Base-by-base conservation (phyloP, 2,113 vertebrate species). In the Aegithalos caudatus region DNA sequence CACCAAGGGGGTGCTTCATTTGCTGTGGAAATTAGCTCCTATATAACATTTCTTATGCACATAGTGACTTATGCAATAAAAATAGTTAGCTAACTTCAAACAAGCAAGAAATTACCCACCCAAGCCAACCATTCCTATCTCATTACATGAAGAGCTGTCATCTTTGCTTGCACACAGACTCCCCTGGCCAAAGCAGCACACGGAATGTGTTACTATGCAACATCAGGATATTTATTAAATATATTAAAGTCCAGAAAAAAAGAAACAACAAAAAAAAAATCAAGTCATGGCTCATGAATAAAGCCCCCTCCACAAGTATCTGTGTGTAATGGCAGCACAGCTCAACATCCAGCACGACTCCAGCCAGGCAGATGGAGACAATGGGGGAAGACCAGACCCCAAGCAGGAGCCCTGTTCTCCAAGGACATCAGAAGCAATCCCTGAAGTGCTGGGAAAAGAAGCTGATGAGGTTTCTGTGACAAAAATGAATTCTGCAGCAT, bases 1-100 rank as follows among this genome's bases (percentile, higher is more conserved):
- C 35, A 57, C 6, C 44, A 45, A 53, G 33, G 4, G 15, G 60
- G 14, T 35, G 67, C 25, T 40, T 83, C 0, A 0, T n/a, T 45
- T 82, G 64, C 37, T 54, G 35, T 31, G 42, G n/a, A 65, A 82
- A 89, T 70, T 5, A 58, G 31, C 42, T 81, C 64, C 79, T 50
- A 14, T 3, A 0, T 29, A 56, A 29, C 9, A 33, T 11, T 53
- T 53, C n/a, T 48, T 38, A 76, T 1, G 20, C 37, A 79, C 8
- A 17, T 4, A 35, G 31, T 56, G 69, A 47, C 12, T 61, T 56
- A 42, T 0, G 14, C n/a, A 91, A 65, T 48, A 60, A 44, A 81
- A 78, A 37, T 0, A 45, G 37, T 33, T 65, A 42, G 35, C 7
- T 54, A 53, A 64, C 15, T 74, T 67, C 35, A 86, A 92, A 28